These are phyloP conservation scores for Coregonus suidteri DNA, from an alignment of 2,797 vertebrate species.

Conservation along the genomic window DNA sequence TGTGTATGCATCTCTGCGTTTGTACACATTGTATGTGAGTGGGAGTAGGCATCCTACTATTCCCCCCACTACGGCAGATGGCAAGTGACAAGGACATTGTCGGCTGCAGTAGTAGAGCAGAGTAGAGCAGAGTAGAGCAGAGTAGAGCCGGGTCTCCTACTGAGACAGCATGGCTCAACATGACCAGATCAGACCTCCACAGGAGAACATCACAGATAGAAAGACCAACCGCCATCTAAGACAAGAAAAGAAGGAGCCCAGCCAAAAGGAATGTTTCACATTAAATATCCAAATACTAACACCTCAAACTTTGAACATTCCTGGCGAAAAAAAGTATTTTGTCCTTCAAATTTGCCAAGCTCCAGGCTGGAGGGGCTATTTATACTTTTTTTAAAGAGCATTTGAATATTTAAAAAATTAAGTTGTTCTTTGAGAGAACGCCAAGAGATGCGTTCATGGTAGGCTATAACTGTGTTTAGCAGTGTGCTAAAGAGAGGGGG, in stretches of 20 bases:
- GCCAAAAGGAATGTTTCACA: conserved; percentile 51
- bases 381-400: conserved; percentile 44
- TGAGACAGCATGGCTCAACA: conserved; percentile 22
- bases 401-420: not conserved
- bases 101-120: not conserved
- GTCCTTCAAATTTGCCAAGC: conserved; percentile 64
- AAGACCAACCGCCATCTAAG: not conserved
- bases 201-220: conserved; percentile 1
- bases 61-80: not conserved
- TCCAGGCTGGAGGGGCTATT: conserved; percentile 36
- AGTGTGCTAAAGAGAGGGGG: conserved; percentile 22
- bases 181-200: not conserved
- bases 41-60: not conserved
- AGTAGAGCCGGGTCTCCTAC: conserved; percentile 23
- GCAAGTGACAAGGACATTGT: not conserved
- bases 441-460: conserved; percentile 56
- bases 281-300: conserved; percentile 57
- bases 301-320: conserved; percentile 44
- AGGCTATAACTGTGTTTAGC: conserved; percentile 43
- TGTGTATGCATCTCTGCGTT: not conserved
- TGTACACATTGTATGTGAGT: too few relatives aligned
- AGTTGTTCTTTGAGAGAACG: conserved; percentile 34
- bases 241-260: conserved; percentile 11
- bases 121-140: too few relatives aligned
- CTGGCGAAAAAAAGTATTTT: conserved; percentile 58